Conservation (phyloP, 30 jellyfish, hydroid and myxozoan species). For the Turritopsis rubra region DNA sequence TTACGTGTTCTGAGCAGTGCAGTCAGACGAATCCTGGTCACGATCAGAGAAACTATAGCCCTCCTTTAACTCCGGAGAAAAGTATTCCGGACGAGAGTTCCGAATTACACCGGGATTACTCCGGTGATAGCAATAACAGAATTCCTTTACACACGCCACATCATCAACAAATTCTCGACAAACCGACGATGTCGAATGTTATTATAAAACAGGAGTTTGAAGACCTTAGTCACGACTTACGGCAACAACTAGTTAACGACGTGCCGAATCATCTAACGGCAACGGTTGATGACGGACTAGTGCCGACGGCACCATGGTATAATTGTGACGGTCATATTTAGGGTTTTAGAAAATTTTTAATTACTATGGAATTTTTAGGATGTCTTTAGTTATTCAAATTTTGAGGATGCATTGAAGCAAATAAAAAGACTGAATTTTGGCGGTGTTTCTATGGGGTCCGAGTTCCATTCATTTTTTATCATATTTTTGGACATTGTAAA, state of each 20-base stretch:
- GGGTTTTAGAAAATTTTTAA: not conserved
- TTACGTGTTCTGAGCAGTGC: conserved; percentile 73
- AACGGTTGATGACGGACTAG: not conserved
- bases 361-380: not conserved
- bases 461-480: not conserved
- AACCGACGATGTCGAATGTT: conserved; percentile 9
- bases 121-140: not conserved
- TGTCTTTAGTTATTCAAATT: not conserved
- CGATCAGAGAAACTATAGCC: conserved; percentile 16
- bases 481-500: not conserved
- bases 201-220: conserved; percentile 36
- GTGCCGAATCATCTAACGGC: conserved; percentile 4
- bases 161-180: conserved; percentile 22
- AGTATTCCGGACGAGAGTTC: not conserved
- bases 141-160: conserved; percentile 5
- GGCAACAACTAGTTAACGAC: conserved; percentile 24
- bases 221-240: conserved; percentile 27
- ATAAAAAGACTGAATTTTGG: not conserved
- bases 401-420: not conserved
- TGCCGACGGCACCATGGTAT: conserved; percentile 22
- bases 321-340: conserved; percentile 11
- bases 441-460: not conserved
- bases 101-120: not conserved
- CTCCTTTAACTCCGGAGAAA: conserved; percentile 30
- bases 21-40: not conserved